Percentiles rank a stretch among this genome's conserved stretches.
These are phyloP conservation scores for Agapostemon virescens DNA, from an alignment of 2,888 invertebrate genomes.

Conservation along the genomic window DNA sequence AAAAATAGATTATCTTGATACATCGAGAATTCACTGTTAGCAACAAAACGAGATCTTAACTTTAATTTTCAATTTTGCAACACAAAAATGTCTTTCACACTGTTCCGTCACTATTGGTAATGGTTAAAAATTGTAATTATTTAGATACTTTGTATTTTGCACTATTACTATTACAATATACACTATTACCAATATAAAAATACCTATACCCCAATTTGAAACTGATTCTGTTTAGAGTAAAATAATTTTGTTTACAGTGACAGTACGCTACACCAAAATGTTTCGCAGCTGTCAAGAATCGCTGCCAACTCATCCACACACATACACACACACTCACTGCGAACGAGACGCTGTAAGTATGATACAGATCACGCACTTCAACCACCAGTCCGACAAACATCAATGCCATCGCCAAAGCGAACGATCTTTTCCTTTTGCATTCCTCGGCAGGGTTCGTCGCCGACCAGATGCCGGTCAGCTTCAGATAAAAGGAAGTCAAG, in stretches of 20 bases:
- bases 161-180: too few species aligned
- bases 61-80: too few species aligned
- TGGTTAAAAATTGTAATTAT: too few species aligned
- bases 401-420: neutral
- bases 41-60: too few species aligned
- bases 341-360: neutral
- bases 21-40: too few species aligned
- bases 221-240: neutral
- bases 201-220: neutral
- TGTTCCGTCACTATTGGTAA: too few species aligned
- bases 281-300: too few species aligned
- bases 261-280: neutral
- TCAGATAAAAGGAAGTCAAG: neutral
- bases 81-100: too few species aligned
- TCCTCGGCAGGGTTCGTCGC: neutral
- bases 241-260: neutral
- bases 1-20: too few species aligned
- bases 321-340: neutral
- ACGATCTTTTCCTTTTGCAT: neutral
- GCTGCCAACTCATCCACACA: neutral
- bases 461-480: conserved; percentile 7
- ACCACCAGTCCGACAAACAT: rapidly evolving
- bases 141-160: too few species aligned
- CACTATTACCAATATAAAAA: neutral
- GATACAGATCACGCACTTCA: neutral